phyloP scores from a whole-genome alignment of 2,888 invertebrate species.

The Hermodice carunculata region DNA sequence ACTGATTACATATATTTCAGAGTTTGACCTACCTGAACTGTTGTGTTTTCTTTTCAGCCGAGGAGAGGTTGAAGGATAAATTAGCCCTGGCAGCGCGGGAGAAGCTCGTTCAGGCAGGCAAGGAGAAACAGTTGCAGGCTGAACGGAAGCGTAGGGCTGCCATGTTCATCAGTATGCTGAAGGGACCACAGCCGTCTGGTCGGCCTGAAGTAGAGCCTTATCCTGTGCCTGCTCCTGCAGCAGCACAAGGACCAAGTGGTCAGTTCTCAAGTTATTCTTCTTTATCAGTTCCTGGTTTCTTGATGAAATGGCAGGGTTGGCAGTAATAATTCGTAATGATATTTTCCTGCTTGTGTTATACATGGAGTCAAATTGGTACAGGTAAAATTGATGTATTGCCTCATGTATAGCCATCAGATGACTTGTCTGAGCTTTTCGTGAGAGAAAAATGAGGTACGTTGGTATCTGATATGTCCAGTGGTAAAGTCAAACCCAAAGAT shows the following conservation, averaged over 20 bases:
- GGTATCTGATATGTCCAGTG: too few species aligned
- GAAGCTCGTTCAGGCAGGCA: slow-evolving; percentile 62
- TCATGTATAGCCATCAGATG: too few species aligned
- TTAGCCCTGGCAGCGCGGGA: slow-evolving; percentile 68
- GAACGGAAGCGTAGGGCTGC: slow-evolving; percentile 86
- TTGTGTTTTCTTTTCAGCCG: slow-evolving; percentile 58
- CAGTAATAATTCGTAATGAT: too few species aligned
- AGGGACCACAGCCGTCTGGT: slow-evolving; percentile 31
- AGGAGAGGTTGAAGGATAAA: slow-evolving; percentile 66
- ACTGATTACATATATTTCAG: too few species aligned
- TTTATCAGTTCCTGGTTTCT: neutral
- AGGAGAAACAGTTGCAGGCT: slow-evolving; percentile 68
- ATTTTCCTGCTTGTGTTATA: too few species aligned
- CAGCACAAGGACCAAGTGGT: neutral
- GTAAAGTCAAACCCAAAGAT: too few species aligned
- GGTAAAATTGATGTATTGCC: neutral
- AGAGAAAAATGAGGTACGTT: too few species aligned
- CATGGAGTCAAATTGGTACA: too few species aligned
- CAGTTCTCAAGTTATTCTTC: neutral
- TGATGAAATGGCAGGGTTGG: neutral
- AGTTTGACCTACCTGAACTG: too few species aligned
- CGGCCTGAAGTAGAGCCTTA: too few species aligned
- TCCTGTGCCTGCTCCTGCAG: neutral
- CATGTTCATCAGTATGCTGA: slow-evolving; percentile 79
- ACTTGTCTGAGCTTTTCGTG: too few species aligned